Evolutionary conservation across 2,888 invertebrate species (phyloP), one percentile per base, ranked within the genome.

Genomic region (Melikaiella ostensackeni): DNA sequence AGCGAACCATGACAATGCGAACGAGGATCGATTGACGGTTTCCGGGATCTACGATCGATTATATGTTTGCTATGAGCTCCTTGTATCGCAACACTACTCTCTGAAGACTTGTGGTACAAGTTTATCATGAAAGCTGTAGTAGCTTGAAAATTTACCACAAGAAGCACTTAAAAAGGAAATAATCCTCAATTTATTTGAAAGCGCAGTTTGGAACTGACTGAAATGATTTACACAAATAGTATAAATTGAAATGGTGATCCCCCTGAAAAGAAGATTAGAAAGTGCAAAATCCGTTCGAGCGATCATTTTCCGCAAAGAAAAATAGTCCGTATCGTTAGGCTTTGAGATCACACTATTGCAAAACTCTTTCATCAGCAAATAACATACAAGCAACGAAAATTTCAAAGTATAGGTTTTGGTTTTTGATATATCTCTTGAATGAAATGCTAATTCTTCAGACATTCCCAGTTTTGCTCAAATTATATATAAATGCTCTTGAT

Each of bases 1-100:
- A 79, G 84, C 85, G 81, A 80, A 88, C 81, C 87, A 84, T 86
- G 78, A 83, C 87, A 83, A 80, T 76, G 81, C 79, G 81, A 84
- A 85, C 75, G 81, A 83, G 78, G 77, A 83, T 84, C 80, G 77
- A 84, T 83, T 78, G 79, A 61, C 78, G 75, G 75, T 81, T 84
- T 82, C 84, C 83, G 78, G 79, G 80, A 83, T 82, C 79, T 76
- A 75, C 75, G 79, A 80, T 83, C 84, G 80, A 74, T 70, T 59
- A 42, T 35, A 64, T 24, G 42, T 64, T 64, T 38, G 13, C n/a
- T 33, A 9, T 6, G 24, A 38, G 64, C 6, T 42, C 38, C 24
- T 38, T 21, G 21, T 24, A 38, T 11, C 57, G 24, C 35, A 64
- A 24, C 24, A 42, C 5, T 63, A 33, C 19, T 24, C 38, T 38